Evolutionary conservation across 2,888 invertebrate species (phyloP), one percentile per base, ranked within the genome.

Genomic region (Drosophila prostipennis): DNA sequence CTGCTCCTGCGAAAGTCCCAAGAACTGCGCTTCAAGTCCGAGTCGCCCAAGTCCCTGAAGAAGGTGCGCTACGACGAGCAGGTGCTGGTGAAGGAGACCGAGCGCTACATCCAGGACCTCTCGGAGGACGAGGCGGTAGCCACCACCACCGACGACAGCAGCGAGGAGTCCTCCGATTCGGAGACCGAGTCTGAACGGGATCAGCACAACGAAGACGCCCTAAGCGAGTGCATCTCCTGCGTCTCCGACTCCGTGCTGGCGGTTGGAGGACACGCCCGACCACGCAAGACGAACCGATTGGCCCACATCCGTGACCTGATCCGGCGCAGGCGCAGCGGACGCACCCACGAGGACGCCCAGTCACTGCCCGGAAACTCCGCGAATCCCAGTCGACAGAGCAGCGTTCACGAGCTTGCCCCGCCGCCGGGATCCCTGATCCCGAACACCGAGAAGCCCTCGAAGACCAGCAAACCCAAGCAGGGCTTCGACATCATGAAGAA

Each of bases 401-500:
- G 91, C 16, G 72, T 89, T 43, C 79, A 82, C 80, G 90, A 78
- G 40, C 76, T 79, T 61, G 85, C 89, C 2, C 89, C 89, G 5
- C 88, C 89, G 0, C 89, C 89, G 16, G 89, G 89, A 57, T 39
- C 80, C n/a, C 64, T 78, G 3, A 51, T 81, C 3, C 79, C 84
- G 0, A 74, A 52, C n/a, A 57, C 74, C 56, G 77, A 86, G 4
- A 85, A 88, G 53, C 67, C 76, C 0, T 52, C 49, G 4, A 74
- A 74, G 52, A 29, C 52, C 5, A 46, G 46, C 14, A 91, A 91
- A 59, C 53, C 78, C 19, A 80, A 82, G 51, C 83, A 87, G 51
- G 94, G 94, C 89, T 94, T 94, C 86, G 94, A 94, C 32, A 92
- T 94, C 61, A 94, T 94, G 77, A 94, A 94, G 89, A 94, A 94